Evolutionary conservation across 2,888 invertebrate species (phyloP), one percentile per base, ranked within the genome.

Genomic region (Drosophila nr. perissopoda): DNA sequence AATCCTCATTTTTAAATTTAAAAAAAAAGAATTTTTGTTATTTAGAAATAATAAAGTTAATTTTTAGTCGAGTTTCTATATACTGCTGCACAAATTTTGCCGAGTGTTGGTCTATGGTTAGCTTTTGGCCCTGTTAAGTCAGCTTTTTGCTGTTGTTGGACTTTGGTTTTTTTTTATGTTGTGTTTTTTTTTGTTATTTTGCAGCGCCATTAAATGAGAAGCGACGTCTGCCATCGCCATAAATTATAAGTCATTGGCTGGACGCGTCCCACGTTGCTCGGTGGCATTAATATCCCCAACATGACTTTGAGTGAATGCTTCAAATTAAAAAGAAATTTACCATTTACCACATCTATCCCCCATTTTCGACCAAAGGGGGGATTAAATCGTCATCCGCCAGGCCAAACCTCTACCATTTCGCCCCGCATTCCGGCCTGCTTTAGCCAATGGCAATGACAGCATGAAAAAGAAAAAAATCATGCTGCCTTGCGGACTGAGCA

Each of bases 281-380:
- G 61, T 67, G 80, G 77, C 86, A 90, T 90, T 90, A 90, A 90
- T 90, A 86, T 87, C 82, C 75, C 70, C 76, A 82, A 83, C 87
- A 88, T 91, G 91, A 90, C 91, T 90, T 91, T 90, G 91, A 90
- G 90, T 90, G 90, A 90, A 91, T 88, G 90, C 83, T 79, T 83
- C 90, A 90, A 91, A 90, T 90, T 90, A 91, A 91, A 90, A 90
- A 91, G 88, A 91, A 90, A 91, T 90, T 91, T 90, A 90, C 85
- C 90, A 91, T 90, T 88, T 84, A 87, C 87, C 82, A 79, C 78
- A 79, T 40, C 31, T 29, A 16, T 36, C 49, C n/a, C 5, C 4
- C 36, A 34, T 66, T 72, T 76, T 66, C 63, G 73, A 62, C 77
- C 64, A 59, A 49, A 27, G 49, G 34, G 54, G 31, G 72, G 68